Evolutionary conservation across 2,113 vertebrate genomes (phyloP).

Genomic region (Tragelaphus scriptus): DNA sequence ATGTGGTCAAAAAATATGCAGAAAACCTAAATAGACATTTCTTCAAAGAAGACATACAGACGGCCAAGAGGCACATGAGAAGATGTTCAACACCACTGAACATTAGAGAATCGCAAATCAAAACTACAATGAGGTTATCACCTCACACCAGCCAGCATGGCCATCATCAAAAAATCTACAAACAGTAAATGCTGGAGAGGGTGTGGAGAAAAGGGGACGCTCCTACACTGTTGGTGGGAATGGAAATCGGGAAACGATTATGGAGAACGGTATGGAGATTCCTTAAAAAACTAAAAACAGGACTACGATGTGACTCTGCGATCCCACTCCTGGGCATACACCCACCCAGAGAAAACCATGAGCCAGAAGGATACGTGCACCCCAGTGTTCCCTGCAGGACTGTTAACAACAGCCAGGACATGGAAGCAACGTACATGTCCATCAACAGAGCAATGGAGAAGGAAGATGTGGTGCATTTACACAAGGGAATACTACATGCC

Average conservation of each 20-base stretch:
- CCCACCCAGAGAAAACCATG: background rate
- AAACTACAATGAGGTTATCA: background rate
- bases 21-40: background rate
- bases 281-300: background rate
- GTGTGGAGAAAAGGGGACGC: background rate
- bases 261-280: fast-evolving
- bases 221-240: background rate
- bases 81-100: fast-evolving
- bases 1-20: fast-evolving
- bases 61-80: background rate
- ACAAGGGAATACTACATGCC: fast-evolving
- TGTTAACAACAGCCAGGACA: background rate
- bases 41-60: background rate
- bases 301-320: fast-evolving
- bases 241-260: fast-evolving
- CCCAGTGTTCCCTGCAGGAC: fast-evolving
- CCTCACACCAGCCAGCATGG: background rate
- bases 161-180: background rate
- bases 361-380: fast-evolving
- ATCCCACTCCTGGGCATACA: too few species aligned
- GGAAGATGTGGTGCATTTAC: fast-evolving
- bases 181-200: fast-evolving
- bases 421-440: background rate
- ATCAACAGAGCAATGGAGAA: fast-evolving
- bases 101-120: background rate